Percentiles rank a stretch among this genome's conserved stretches.
Evolutionary conservation across 2,797 vertebrate genomes (phyloP).

Genomic region (Vultur gryphus): DNA sequence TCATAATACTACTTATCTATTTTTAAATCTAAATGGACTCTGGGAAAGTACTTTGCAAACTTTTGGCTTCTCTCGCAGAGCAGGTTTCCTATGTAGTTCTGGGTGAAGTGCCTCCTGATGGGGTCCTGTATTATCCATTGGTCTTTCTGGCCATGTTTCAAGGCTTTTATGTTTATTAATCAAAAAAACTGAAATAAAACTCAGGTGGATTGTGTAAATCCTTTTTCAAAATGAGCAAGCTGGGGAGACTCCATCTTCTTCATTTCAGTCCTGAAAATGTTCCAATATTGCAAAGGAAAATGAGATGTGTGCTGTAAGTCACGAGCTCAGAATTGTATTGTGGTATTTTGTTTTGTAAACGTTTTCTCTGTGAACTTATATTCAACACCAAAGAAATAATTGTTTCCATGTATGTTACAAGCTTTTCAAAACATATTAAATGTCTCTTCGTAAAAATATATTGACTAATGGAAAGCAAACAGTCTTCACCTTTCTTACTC

Average conservation of each 20-base stretch:
- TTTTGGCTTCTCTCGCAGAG: constrained; percentile 6
- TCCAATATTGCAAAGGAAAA: not conserved
- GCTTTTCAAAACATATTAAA: not conserved
- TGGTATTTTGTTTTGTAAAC: not conserved
- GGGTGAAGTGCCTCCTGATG: not conserved
- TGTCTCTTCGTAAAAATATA: not conserved
- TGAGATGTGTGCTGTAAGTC: not conserved
- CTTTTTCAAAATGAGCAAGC: not conserved
- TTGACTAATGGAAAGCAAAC: not conserved
- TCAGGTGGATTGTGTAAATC: not conserved
- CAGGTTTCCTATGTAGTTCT: constrained; percentile 22
- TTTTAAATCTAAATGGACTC: constrained; percentile 62
- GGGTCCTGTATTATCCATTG: not conserved
- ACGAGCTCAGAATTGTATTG: not conserved
- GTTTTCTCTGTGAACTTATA: not conserved
- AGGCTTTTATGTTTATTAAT: not conserved
- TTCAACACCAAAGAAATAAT: not conserved
- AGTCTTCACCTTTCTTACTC: not conserved
- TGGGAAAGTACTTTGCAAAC: constrained; percentile 55
- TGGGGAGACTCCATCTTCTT: not conserved
- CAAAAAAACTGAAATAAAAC: not conserved
- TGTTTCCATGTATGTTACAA: not conserved
- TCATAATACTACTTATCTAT: constrained; percentile 62
- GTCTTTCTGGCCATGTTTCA: not conserved
- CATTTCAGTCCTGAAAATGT: not conserved